Conservation (phyloP, 2,113 vertebrate genomes). For the Proteles cristata region DNA sequence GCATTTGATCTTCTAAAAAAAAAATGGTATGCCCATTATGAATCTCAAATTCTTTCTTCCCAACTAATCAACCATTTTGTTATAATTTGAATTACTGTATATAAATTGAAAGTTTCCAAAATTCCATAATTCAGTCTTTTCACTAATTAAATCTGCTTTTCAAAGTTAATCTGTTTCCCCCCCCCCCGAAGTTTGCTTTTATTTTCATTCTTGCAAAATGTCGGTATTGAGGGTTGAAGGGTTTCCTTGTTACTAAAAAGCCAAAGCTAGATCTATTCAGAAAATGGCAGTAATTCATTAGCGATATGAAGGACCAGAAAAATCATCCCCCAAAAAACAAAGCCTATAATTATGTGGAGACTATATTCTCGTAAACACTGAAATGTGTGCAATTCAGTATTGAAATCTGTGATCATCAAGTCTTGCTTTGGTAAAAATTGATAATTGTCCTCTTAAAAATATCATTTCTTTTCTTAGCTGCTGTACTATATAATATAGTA, state of each 20-base stretch:
- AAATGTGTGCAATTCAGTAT: background rate
- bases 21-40: background rate
- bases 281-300: background rate
- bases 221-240: background rate
- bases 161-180: background rate
- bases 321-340: background rate
- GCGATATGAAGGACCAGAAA: background rate
- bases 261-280: background rate
- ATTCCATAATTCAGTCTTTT: constrained; percentile 49
- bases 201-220: constrained; percentile 14
- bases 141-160: constrained; percentile 37
- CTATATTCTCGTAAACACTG: background rate
- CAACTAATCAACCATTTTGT: constrained; percentile 5
- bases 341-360: background rate
- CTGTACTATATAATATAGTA: background rate
- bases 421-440: background rate
- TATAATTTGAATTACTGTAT: constrained; percentile 37
- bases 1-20: background rate
- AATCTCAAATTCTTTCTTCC: constrained; percentile 28
- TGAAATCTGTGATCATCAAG: background rate
- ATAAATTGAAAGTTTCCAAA: background rate
- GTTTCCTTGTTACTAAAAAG: background rate
- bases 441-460: background rate
- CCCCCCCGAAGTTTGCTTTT: background rate
- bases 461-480: background rate